Evolutionary conservation across 2,113 vertebrate species (phyloP).

Genomic region (Xiphorhynchus elegans): DNA sequence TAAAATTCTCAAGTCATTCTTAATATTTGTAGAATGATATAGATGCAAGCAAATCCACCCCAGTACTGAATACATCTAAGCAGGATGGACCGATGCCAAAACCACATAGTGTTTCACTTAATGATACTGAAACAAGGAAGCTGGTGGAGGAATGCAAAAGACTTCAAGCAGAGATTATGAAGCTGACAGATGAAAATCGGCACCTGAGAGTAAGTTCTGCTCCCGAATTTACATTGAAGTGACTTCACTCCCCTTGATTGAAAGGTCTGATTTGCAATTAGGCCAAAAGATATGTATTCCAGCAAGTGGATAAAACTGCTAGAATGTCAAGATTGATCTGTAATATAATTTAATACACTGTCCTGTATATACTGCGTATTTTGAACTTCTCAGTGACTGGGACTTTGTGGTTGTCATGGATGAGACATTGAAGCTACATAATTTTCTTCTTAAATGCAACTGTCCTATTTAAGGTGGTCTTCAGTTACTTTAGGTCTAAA

Average conservation of each 20-base stretch:
- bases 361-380: neutral
- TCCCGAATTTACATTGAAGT: neutral
- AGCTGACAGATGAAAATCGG: slow-evolving; percentile 91
- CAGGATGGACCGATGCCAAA: slow-evolving; percentile 81
- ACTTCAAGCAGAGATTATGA: slow-evolving; percentile 89
- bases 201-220: slow-evolving; percentile 89
- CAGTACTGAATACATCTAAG: slow-evolving; percentile 84
- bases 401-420: neutral
- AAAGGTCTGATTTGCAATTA: neutral
- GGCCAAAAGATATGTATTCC: neutral
- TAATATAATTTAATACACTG: neutral
- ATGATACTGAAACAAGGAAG: slow-evolving; percentile 90
- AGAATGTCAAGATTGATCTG: neutral
- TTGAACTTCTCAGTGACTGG: neutral
- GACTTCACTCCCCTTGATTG: neutral
- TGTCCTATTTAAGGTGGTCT: neutral
- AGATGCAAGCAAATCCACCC: slow-evolving; percentile 82
- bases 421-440: neutral
- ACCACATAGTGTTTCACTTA: slow-evolving; percentile 76
- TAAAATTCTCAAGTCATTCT: slow-evolving; percentile 46
- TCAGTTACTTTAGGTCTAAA: neutral
- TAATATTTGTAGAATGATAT: slow-evolving; percentile 85
- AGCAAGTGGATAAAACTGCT: neutral
- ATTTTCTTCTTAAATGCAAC: neutral
- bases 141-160: slow-evolving; percentile 94